Percentiles rank a stretch among this genome's conserved stretches.
Evolutionary conservation across 1,140 invertebrate genomes (phyloP).

Genomic region (Philopotamus ludificatus): DNA sequence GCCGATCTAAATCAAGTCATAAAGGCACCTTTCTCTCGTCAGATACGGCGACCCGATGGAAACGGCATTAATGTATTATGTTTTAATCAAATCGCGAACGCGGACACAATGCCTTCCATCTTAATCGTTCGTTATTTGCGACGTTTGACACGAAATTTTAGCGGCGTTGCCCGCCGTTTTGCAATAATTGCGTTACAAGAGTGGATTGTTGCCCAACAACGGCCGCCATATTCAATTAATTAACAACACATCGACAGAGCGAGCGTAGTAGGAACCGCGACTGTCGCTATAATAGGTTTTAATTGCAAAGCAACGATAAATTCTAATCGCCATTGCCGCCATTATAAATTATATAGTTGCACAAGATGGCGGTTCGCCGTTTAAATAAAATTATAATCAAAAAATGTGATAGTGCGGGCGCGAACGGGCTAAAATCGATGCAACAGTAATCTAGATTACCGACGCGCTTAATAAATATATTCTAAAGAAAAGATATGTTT

Average conservation of each 20-base stretch:
- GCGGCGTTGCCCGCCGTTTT: no score
- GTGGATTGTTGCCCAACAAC: background rate
- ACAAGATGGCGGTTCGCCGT: conserved; percentile 9
- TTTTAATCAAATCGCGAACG: no score
- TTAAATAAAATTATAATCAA: no score
- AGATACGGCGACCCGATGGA: background rate
- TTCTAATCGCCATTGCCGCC: conserved; percentile 16
- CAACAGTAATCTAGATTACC: no score
- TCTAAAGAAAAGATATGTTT: no score
- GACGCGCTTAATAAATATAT: no score
- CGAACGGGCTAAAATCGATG: no score
- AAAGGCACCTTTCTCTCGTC: conserved; percentile 31
- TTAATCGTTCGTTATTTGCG: no score
- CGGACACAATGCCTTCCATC: no score
- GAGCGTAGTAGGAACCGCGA: background rate
- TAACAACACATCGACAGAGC: background rate
- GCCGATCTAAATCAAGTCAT: conserved; percentile 36
- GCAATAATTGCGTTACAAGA: no score
- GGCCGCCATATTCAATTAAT: background rate
- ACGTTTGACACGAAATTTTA: no score
- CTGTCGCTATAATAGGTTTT: conserved; percentile 2
- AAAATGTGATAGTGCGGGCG: no score
- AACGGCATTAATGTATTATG: background rate
- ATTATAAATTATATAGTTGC: conserved; percentile 24
- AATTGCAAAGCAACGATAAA: conserved; percentile 19